phyloP scores from a whole-genome alignment of 2,888 invertebrate species.

The Anthoptus insignis region DNA sequence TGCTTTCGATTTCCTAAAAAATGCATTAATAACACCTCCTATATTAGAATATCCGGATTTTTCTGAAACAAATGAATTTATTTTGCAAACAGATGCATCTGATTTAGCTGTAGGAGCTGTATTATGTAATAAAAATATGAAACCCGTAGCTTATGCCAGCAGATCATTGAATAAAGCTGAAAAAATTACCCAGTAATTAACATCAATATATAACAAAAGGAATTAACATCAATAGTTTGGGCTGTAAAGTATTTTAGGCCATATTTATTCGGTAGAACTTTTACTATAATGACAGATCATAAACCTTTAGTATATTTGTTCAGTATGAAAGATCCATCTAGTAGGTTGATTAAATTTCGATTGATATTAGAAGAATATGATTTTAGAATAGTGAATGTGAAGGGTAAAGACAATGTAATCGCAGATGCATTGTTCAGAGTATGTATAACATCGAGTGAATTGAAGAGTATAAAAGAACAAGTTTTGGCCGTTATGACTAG shows the following conservation, averaged over 20 bases:
- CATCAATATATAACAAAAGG: too few species aligned
- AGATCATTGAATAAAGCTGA: constrained; percentile 37
- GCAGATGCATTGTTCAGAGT: constrained; percentile 45
- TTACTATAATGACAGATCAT: constrained; percentile 40
- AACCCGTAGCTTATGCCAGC: constrained; percentile 33
- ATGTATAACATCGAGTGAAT: constrained; percentile 38
- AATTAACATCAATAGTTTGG: constrained; percentile 41
- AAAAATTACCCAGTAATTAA: constrained; percentile 4
- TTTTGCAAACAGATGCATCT: constrained; percentile 46
- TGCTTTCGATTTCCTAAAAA: constrained; percentile 42
- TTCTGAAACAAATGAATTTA: constrained; percentile 40
- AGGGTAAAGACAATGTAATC: constrained; percentile 42
- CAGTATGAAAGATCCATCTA: constrained; percentile 13
- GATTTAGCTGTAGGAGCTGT: constrained; percentile 39
- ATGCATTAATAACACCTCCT: constrained; percentile 37
- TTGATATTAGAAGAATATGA: constrained; percentile 40
- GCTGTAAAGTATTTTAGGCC: constrained; percentile 38
- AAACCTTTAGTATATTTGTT: constrained; percentile 15
- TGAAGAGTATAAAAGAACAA: constrained; percentile 28
- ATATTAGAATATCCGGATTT: constrained; percentile 47
- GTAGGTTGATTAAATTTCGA: constrained; percentile 35
- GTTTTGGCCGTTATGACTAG: constrained; percentile 24
- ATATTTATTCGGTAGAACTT: constrained; percentile 42
- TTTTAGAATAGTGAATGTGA: constrained; percentile 41
- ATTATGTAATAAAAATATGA: constrained; percentile 25